phyloP scores from a whole-genome alignment of 2,797 vertebrate species.

The Characodon lateralis region DNA sequence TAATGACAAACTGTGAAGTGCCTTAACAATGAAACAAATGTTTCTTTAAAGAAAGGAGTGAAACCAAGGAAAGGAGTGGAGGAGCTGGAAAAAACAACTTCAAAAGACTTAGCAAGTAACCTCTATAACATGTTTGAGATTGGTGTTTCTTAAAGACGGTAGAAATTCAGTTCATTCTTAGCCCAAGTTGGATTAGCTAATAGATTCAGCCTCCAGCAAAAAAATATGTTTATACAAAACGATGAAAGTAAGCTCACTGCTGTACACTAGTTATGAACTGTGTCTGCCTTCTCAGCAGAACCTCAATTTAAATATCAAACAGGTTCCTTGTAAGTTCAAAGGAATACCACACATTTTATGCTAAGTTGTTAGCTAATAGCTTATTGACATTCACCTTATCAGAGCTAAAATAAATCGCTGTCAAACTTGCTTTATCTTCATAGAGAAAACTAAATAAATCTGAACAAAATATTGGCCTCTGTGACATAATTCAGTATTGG shows the following conservation, averaged over 20 bases:
- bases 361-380: neutral
- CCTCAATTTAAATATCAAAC: neutral
- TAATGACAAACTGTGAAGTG: neutral
- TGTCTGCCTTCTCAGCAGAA: neutral
- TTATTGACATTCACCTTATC: neutral
- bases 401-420: neutral
- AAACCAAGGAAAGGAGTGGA: no score
- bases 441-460: neutral
- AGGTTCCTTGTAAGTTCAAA: neutral
- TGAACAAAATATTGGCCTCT: neutral
- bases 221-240: neutral
- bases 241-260: neutral
- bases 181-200: neutral
- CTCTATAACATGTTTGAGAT: neutral
- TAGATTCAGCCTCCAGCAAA: neutral
- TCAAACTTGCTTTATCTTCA: neutral
- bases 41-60: neutral
- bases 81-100: neutral
- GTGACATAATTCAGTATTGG: neutral
- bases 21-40: neutral
- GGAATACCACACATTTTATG: neutral
- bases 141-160: neutral
- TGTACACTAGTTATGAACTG: neutral
- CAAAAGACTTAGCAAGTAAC: neutral
- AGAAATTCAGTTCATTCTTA: neutral